A percentile compares a stretch with the other conserved stretches of the same genome.
Evolutionary conservation across 2,113 vertebrate species (phyloP).

Genomic region (Formicarius rufipectus): DNA sequence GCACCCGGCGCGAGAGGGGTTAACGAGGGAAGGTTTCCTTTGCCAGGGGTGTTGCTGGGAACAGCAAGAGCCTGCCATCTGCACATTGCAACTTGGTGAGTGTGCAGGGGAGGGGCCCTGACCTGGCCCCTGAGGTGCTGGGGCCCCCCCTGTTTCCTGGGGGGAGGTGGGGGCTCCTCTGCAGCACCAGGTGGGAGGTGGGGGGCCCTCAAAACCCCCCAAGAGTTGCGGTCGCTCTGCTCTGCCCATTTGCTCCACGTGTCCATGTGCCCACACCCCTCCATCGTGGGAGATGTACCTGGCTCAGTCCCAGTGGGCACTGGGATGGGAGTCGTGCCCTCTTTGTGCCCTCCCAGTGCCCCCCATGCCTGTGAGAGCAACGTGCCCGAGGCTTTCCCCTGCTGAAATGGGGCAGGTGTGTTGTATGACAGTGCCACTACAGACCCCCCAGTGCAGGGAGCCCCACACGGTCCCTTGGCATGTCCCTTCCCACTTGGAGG

Average conservation of each 20-base stretch:
- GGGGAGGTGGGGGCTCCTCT: background rate
- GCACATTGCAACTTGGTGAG: constrained; percentile 44
- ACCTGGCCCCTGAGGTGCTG: background rate
- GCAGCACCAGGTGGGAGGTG: accelerated
- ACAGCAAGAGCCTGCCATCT: background rate
- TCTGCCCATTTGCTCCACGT: accelerated
- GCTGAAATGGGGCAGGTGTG: background rate
- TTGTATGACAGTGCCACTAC: background rate
- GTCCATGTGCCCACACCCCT: background rate
- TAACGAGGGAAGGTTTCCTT: background rate
- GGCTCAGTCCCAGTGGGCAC: background rate
- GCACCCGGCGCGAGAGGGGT: background rate
- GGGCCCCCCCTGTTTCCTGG: too few species aligned
- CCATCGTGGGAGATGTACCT: accelerated
- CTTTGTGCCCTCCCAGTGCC: background rate
- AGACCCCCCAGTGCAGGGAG: background rate
- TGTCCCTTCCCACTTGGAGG: accelerated
- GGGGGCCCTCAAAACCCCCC: accelerated
- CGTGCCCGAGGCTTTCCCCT: background rate
- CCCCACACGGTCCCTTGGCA: accelerated
- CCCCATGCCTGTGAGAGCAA: background rate
- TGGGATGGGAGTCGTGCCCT: accelerated
- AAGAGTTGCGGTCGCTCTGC: accelerated
- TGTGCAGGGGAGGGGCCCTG: constrained; percentile 12
- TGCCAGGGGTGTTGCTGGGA: constrained; percentile 21